Evolutionary conservation across 1,140 invertebrate genomes (phyloP).

Genomic region (Agraylea sexmaculata): DNA sequence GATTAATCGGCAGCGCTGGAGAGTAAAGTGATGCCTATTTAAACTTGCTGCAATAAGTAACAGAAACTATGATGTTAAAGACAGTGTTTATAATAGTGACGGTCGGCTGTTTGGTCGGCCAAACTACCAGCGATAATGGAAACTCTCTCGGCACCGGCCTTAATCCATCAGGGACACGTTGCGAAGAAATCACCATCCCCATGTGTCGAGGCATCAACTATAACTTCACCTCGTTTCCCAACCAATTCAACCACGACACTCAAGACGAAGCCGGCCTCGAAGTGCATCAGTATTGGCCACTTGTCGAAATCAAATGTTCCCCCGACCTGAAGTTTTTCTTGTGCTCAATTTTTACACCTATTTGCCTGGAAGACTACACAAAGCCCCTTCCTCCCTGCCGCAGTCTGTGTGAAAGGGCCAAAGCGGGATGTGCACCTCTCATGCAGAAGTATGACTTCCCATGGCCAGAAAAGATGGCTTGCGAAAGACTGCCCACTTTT

Average conservation of each 20-base stretch:
- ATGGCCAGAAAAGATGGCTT: conserved; percentile 94
- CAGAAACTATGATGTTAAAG: conserved; percentile 5
- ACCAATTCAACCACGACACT: conserved; percentile 85
- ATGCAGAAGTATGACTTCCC: conserved; percentile 94
- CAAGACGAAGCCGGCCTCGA: conserved; percentile 89
- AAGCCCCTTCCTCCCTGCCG: conserved; percentile 85
- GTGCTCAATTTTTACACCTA: conserved; percentile 86
- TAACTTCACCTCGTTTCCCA: conserved; percentile 94
- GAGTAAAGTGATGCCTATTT: too few species aligned
- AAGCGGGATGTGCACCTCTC: conserved; percentile 84
- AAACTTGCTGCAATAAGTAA: too few species aligned
- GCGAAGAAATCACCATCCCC: conserved; percentile 92
- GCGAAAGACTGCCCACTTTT: conserved; percentile 75
- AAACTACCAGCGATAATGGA: conserved; percentile 17
- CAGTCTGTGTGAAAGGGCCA: conserved; percentile 86
- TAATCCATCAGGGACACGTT: conserved; percentile 47
- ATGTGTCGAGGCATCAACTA: conserved; percentile 95
- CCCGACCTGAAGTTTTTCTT: conserved; percentile 86
- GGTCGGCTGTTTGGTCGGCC: conserved; percentile 21
- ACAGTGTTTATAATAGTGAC: conserved; percentile 16
- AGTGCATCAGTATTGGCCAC: conserved; percentile 89
- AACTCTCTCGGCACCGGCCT: conserved; percentile 46
- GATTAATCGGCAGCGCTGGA: too few species aligned
- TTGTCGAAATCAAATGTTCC: conserved; percentile 87
- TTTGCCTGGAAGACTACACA: conserved; percentile 84